Percentiles rank a stretch among this genome's conserved stretches.
These are phyloP conservation scores for Gymnocypris eckloni DNA, from an alignment of 2,797 vertebrate species.

Conservation along the genomic window DNA sequence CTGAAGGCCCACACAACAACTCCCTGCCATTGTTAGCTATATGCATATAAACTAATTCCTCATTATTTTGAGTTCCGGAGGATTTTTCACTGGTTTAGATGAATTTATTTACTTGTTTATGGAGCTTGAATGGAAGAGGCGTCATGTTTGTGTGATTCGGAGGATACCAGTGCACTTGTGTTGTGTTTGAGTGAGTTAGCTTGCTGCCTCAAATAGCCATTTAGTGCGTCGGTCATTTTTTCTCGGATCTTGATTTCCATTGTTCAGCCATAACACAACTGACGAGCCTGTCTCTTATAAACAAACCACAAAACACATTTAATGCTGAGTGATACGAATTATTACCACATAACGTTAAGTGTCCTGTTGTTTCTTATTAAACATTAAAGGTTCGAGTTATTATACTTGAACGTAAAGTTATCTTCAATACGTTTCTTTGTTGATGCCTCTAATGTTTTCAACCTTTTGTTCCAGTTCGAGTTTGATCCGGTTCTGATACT, in stretches of 20 bases:
- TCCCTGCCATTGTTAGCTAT: slow-evolving; percentile 63
- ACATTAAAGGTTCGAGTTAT: background rate
- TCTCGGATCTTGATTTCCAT: slow-evolving; percentile 51
- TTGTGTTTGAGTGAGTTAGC: slow-evolving; percentile 39
- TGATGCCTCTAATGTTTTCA: slow-evolving; percentile 25
- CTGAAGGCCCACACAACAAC: slow-evolving; percentile 55
- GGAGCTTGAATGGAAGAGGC: background rate
- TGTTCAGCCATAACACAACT: slow-evolving; percentile 52
- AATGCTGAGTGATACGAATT: background rate
- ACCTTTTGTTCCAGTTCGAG: slow-evolving; percentile 6
- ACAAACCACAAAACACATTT: background rate
- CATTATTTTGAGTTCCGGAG: slow-evolving; percentile 17
- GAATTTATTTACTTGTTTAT: background rate
- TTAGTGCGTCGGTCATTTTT: slow-evolving; percentile 57
- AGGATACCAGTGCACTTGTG: slow-evolving; percentile 22
- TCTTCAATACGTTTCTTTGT: slow-evolving; percentile 27
- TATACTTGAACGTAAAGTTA: background rate
- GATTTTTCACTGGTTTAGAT: background rate
- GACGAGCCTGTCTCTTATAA: background rate
- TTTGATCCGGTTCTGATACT: slow-evolving; percentile 17
- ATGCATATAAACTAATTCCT: slow-evolving; percentile 48
- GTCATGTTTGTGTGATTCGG: background rate
- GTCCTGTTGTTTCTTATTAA: background rate
- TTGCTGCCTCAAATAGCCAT: slow-evolving; percentile 41
- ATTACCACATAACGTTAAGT: background rate